phyloP scores from a whole-genome alignment of 2,113 vertebrate species.

The Butorides virescens region DNA sequence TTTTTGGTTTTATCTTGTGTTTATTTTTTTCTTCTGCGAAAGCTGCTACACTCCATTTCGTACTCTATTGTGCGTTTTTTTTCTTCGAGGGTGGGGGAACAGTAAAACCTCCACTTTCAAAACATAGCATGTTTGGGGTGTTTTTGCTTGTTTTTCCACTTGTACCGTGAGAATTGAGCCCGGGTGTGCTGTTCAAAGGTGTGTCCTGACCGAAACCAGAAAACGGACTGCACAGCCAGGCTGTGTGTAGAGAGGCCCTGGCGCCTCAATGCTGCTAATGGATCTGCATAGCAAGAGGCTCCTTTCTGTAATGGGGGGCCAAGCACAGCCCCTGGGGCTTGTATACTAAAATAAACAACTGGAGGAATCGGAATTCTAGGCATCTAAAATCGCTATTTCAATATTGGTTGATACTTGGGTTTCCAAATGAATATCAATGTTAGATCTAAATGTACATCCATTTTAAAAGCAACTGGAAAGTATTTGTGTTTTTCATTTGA shows the following conservation, averaged over 20 bases:
- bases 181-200: neutral
- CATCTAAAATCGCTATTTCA: neutral
- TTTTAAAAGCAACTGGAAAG: neutral
- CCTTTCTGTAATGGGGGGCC: neutral
- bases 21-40: neutral
- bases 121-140: neutral
- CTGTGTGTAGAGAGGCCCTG: neutral
- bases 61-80: neutral
- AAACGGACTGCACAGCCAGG: neutral
- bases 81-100: neutral
- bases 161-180: neutral
- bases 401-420: neutral
- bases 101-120: neutral
- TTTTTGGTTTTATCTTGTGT: neutral
- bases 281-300: neutral
- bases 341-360: neutral
- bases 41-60: neutral
- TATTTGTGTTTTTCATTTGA: neutral
- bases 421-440: neutral
- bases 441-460: neutral
- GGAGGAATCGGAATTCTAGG: neutral
- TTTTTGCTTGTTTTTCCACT: neutral
- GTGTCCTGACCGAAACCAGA: neutral
- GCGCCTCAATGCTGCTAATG: neutral
- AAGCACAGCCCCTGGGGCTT: neutral